Evolutionary conservation across 2,113 vertebrate species (phyloP).

Genomic region (Hassar affinis): DNA sequence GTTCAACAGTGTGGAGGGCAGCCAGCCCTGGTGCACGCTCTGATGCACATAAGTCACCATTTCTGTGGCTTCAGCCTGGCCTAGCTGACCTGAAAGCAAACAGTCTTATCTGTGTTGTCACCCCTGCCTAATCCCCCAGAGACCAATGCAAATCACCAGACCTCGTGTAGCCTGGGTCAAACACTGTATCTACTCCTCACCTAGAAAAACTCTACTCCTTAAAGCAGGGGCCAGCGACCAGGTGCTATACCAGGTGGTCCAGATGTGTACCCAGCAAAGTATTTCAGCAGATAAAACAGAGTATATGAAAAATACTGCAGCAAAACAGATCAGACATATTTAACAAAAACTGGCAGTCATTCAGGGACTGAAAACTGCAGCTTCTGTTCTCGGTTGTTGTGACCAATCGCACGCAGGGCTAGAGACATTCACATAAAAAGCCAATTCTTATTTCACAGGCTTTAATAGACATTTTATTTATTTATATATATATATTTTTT

Average conservation of each 20-base stretch:
- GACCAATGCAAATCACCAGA: neutral
- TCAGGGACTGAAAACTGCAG: neutral
- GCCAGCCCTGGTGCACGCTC: conserved; percentile 27
- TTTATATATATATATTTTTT: no score
- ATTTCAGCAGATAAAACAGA: neutral
- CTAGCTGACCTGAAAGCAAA: conserved; percentile 32
- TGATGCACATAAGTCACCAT: conserved; percentile 39
- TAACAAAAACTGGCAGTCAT: neutral
- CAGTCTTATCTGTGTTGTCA: conserved; percentile 40
- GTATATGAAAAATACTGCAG: neutral
- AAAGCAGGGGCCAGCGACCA: neutral
- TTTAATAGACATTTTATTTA: no score
- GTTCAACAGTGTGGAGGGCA: conserved; percentile 34
- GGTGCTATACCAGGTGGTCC: neutral
- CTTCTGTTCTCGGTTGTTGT: neutral
- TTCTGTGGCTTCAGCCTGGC: conserved; percentile 28
- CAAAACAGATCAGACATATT: neutral
- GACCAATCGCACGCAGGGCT: neutral
- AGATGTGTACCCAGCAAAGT: neutral
- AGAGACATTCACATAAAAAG: neutral
- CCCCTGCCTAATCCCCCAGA: conserved; percentile 39
- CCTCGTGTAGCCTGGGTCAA: conserved; percentile 18
- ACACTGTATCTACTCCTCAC: neutral
- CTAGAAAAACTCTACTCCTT: neutral
- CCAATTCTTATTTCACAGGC: no score